These are phyloP conservation scores for Lucifuga dentata DNA, from an alignment of 2,113 vertebrate genomes.

Conservation along the genomic window DNA sequence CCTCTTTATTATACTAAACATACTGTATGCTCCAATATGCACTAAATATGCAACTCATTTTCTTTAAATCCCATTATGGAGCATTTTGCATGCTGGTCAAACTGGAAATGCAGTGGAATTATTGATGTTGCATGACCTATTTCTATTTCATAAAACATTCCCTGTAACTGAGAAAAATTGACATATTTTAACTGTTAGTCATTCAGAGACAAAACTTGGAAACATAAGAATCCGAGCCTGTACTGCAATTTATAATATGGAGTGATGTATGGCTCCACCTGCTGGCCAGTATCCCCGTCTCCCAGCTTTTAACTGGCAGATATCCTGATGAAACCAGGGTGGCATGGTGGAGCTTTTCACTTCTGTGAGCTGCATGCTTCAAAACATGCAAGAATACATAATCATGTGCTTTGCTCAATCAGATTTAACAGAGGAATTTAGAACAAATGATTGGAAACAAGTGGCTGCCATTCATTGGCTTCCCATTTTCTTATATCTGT, in stretches of 20 bases:
- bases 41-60: background rate
- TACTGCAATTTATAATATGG: background rate
- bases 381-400: too few species aligned
- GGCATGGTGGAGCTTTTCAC: too few species aligned
- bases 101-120: too few species aligned
- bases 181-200: conserved; percentile 4
- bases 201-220: background rate
- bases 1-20: background rate
- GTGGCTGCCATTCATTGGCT: too few species aligned
- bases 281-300: conserved; percentile 9
- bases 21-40: conserved; percentile 11
- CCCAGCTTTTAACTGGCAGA: background rate
- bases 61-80: background rate
- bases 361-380: too few species aligned
- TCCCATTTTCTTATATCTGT: background rate
- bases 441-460: too few species aligned
- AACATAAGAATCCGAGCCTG: background rate
- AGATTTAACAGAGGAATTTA: too few species aligned
- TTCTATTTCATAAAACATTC: background rate
- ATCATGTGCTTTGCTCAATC: too few species aligned
- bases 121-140: background rate
- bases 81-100: fast-evolving
- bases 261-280: conserved; percentile 23
- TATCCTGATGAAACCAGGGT: too few species aligned
- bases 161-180: background rate